Conservation (phyloP, 1,140 invertebrate species). For the Drosophila rufa region DNA sequence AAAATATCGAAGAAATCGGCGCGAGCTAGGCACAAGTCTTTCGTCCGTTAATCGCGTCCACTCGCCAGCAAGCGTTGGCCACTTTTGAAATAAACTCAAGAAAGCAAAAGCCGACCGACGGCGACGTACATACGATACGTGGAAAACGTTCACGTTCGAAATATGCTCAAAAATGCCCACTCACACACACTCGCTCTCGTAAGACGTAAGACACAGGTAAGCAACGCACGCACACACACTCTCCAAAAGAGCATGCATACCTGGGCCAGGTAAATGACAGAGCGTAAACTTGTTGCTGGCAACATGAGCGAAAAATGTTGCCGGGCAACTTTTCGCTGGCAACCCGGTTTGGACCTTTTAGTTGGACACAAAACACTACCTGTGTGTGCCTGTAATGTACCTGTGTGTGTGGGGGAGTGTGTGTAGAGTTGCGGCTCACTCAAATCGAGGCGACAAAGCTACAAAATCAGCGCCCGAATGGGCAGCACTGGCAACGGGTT, state of each 20-base stretch:
- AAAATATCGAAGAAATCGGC: conserved; percentile 28
- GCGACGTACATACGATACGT: conserved; percentile 41
- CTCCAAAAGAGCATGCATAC: conserved; percentile 18
- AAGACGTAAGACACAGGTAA: conserved; percentile 46
- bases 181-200: conserved; percentile 22
- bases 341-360: conserved; percentile 63
- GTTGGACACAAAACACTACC: conserved; percentile 5
- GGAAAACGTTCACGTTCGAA: conserved; percentile 67
- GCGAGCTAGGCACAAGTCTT: conserved; percentile 30
- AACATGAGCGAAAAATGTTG: conserved; percentile 82
- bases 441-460: conserved; percentile 51
- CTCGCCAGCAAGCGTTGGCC: conserved; percentile 78
- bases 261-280: conserved; percentile 65
- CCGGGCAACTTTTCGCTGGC: conserved; percentile 72
- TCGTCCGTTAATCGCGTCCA: conserved; percentile 84
- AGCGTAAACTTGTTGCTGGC: conserved; percentile 78
- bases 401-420: conserved; percentile 31
- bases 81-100: conserved; percentile 84
- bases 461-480: conserved; percentile 39
- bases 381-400: background rate
- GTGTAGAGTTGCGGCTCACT: conserved; percentile 37
- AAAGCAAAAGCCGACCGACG: conserved; percentile 77
- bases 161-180: conserved; percentile 72
- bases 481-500: conserved; percentile 72
- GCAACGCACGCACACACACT: conserved; percentile 30